phyloP scores from a whole-genome alignment of 1,140 invertebrate genomes.

The Aphaenogaster rudis region DNA sequence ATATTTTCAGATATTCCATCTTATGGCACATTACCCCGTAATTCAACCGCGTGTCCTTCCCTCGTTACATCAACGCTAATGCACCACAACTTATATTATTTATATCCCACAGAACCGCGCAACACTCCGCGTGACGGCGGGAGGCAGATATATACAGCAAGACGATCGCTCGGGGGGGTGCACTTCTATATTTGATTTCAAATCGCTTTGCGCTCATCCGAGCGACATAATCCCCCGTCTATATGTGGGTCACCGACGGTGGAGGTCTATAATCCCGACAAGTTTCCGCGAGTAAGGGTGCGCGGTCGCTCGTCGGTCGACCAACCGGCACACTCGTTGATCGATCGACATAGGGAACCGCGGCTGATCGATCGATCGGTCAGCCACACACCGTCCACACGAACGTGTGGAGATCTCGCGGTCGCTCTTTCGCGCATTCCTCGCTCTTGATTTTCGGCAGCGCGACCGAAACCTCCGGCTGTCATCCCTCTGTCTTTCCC shows the following conservation, averaged over 20 bases:
- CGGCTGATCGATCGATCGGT: constrained; percentile 56
- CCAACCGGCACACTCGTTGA: constrained; percentile 32
- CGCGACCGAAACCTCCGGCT: background rate
- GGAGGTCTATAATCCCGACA: constrained; percentile 59
- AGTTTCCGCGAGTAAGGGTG: constrained; percentile 39
- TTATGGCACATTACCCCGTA: constrained; percentile 14
- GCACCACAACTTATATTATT: constrained; percentile 9
- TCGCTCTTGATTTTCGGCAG: constrained; percentile 29
- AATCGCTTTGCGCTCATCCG: constrained; percentile 68
- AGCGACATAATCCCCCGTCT: constrained; percentile 64
- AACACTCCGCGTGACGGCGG: background rate
- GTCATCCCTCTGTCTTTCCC: background rate
- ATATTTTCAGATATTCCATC: constrained; percentile 11
- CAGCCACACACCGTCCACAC: background rate
- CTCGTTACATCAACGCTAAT: background rate
- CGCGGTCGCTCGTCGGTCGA: constrained; percentile 6
- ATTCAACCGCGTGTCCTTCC: constrained; percentile 4
- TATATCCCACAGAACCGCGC: background rate
- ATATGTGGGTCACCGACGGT: constrained; percentile 25
- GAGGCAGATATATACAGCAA: constrained; percentile 9
- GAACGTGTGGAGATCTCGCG: background rate
- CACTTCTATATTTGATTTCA: constrained; percentile 71
- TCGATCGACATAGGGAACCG: constrained; percentile 48
- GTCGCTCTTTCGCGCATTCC: background rate
- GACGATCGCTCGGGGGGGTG: background rate